Evolutionary conservation across 2,888 invertebrate species (phyloP), one percentile per base, ranked within the genome.

Genomic region (Ganaspis brasiliensis): DNA sequence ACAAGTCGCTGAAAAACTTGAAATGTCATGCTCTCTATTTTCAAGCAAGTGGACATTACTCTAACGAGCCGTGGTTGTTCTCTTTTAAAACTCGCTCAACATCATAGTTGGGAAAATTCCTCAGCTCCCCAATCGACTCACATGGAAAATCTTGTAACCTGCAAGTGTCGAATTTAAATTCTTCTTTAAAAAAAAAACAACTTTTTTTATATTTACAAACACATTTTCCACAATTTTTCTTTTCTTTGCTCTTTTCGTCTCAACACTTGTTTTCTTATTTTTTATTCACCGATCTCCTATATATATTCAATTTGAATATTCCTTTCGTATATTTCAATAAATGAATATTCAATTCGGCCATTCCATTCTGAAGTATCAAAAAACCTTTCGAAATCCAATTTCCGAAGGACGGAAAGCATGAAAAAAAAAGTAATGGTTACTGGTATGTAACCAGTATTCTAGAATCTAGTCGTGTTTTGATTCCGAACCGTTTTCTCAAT

Each of bases 21-120:
- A 61, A 35, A 61, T 61, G 35, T 61, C 35, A n/a, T 61, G 19
- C 61, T 19, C 35, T 61, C 35, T 61, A 61, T 61, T 61, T n/a
- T 19, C 35, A 9, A 26, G 56, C 24, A 56, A 56, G 26, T 37
- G 37, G 61, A 37, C 35, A 35, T 31, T 59, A 59, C 35, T 56
- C 59, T 59, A 31, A 59, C 35, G 61, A 61, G 37, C n/a, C 10
- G 19, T 6, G 19, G 16, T n/a, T 35, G 61, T 35, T 37, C 61
- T 61, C 35, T 61, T 63, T 24, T 40, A 40, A 14, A 63, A 63
- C 14, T 21, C 21, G n/a, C 6, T 63, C 21, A 63, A 1, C 12
- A 40, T 63, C 21, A 40, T 21, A 21, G 40, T 40, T 21, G 14
- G 40, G 12, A 63, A 63, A 63, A 40, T 63, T 21, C 19, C 19